Base-by-base conservation (phyloP, 1,140 invertebrate genomes). In the Drosophila micromelanica region DNA sequence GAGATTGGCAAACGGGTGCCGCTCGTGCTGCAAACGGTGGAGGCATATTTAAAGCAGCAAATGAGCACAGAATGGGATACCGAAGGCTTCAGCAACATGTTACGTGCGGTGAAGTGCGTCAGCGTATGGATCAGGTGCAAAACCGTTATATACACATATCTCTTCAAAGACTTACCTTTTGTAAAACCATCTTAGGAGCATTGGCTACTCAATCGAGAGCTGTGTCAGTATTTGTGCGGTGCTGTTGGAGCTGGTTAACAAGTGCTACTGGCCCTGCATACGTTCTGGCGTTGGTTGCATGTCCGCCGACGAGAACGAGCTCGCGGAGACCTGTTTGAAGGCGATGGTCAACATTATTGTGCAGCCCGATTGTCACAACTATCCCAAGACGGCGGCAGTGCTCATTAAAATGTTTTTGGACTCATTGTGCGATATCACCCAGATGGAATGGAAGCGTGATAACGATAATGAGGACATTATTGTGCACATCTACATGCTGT, bases 281-380 rank as follows among this genome's bases (percentile, higher is more conserved):
- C 73, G 76, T 3, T 77, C 87, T 0, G 85, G 85, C 1, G 91
- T 92, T 13, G 93, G 93, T 40, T 91, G 93, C 57, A 91, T 93
- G 81, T 91, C 92, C 8, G 90, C 92, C 1, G 93, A 93, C 67
- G 93, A 94, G 78, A 92, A 93, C 64, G 93, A 94, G 69, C 62
- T 95, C 45, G 93, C 93, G 59, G 95, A 96, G 76, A 92, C 93
- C 2, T 93, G 94, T 54, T 79, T 95, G 0, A 95, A 96, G 78
- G 93, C 94, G 0, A 80, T 96, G 56, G 93, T 92, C 63, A 93
- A 92, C 64, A 93, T 95, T 8, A 93, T 94, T 51, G 93, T 92
- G 2, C 93, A 94, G 74, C 94, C 94, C 2, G 93, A 95, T 63
- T 90, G 93, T 52, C 92, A 94, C 67, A 93, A 93, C 42, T 93